Percentiles rank a stretch among this genome's conserved stretches.
phyloP scores from a whole-genome alignment of 1,140 invertebrate genomes.

The Drosophila littoralis region DNA sequence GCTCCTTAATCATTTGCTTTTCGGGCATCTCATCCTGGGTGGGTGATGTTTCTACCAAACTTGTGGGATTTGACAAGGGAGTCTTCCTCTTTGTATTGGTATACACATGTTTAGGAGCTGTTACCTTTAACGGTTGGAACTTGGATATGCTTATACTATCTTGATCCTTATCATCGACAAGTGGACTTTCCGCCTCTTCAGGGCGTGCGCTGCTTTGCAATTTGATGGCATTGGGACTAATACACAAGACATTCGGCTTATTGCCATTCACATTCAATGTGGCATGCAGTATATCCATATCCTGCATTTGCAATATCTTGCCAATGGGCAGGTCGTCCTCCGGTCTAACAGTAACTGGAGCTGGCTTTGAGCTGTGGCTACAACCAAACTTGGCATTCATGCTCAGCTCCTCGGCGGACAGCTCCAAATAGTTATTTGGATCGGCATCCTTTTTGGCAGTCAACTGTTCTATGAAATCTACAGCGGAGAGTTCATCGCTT shows the following conservation, averaged over 20 bases:
- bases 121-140: not conserved
- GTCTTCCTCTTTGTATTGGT: not conserved
- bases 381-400: conserved; percentile 59
- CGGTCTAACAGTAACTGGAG: not conserved
- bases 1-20: not conserved
- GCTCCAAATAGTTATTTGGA: conserved; percentile 50
- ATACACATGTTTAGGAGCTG: not conserved
- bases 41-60: conserved; percentile 1
- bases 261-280: conserved; percentile 62
- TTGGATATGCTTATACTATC: too few species aligned
- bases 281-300: conserved; percentile 66
- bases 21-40: conserved; percentile 3
- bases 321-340: conserved; percentile 61
- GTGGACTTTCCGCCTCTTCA: not conserved
- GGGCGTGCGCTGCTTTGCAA: conserved; percentile 9
- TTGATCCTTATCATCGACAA: not conserved
- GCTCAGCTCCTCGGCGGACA: conserved; percentile 70
- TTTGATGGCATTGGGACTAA: conserved; percentile 63
- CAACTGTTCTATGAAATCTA: conserved; percentile 73
- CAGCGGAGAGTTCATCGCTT: conserved; percentile 53
- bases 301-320: conserved; percentile 62
- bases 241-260: conserved; percentile 57
- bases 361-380: not conserved
- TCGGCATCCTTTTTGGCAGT: conserved; percentile 37
- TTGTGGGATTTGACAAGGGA: not conserved